Conservation (phyloP, 2,113 vertebrate species). For the Perca fluviatilis region DNA sequence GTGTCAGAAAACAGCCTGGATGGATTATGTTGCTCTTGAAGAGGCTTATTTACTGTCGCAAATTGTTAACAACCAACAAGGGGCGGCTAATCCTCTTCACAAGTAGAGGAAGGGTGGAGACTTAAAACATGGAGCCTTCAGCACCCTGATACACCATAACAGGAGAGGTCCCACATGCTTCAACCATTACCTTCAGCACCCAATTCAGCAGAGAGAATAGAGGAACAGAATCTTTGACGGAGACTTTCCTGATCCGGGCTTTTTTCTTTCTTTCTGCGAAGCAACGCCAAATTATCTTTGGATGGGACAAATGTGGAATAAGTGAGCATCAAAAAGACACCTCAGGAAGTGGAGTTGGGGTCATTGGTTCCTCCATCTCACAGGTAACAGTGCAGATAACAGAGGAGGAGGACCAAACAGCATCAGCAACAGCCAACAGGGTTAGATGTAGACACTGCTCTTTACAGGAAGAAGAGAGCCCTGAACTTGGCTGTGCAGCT, state of each 20-base stretch:
- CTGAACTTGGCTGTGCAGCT: slow-evolving; percentile 17
- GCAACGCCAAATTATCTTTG: background rate
- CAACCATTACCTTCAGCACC: background rate
- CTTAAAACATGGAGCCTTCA: slow-evolving; percentile 46
- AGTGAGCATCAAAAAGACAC: slow-evolving; percentile 8
- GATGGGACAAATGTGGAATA: background rate
- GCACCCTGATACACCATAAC: slow-evolving; percentile 27
- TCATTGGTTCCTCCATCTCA: background rate
- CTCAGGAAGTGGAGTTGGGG: background rate
- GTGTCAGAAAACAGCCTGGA: slow-evolving; percentile 37
- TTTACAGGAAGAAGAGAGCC: background rate
- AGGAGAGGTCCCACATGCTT: slow-evolving; percentile 15
- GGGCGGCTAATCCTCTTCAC: slow-evolving; percentile 63
- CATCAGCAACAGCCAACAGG: background rate
- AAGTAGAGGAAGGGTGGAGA: slow-evolving; percentile 56
- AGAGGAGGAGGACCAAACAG: slow-evolving; percentile 7
- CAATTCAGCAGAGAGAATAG: background rate
- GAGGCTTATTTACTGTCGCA: slow-evolving; percentile 65
- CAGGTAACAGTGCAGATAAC: background rate
- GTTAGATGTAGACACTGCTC: background rate
- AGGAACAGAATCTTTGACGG: background rate
- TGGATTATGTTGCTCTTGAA: slow-evolving; percentile 55
- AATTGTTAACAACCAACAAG: slow-evolving; percentile 64
- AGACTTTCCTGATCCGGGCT: background rate
- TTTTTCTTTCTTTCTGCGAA: background rate